A percentile compares a stretch with the other conserved stretches of the same genome.
These are phyloP conservation scores for Bombus balteatus DNA, from an alignment of 1,140 invertebrate genomes.

Conservation along the genomic window DNA sequence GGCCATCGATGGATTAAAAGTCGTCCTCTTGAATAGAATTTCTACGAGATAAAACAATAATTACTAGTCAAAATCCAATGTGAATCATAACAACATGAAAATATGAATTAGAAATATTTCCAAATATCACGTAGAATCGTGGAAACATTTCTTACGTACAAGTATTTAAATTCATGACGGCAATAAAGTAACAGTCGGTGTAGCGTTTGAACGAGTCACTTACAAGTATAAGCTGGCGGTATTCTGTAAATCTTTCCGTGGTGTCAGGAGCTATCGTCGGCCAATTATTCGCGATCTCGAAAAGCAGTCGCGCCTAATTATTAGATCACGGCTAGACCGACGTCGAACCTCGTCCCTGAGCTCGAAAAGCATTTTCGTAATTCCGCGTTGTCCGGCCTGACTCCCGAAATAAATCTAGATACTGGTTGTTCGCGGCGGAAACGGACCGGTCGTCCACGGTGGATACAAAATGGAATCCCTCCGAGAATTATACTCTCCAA, in stretches of 20 bases:
- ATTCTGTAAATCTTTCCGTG: slow-evolving; percentile 16
- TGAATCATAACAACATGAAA: no score
- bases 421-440: not conserved
- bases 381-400: slow-evolving; percentile 24
- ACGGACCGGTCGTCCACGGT: not conserved
- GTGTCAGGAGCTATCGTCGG: slow-evolving; percentile 7
- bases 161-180: no score
- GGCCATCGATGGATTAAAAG: no score
- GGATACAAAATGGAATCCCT: not conserved
- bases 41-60: no score
- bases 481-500: no score
- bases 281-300: slow-evolving; percentile 28
- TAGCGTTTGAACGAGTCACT: not conserved
- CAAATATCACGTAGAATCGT: no score
- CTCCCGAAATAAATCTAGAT: slow-evolving; percentile 38
- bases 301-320: slow-evolving; percentile 2
- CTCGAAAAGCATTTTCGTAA: slow-evolving; percentile 32
- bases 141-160: no score
- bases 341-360: slow-evolving; percentile 20
- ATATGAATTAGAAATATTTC: no score
- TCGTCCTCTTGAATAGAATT: no score
- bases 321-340: slow-evolving; percentile 5
- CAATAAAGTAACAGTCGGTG: not conserved
- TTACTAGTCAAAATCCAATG: no score
- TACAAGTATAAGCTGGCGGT: no score